Conservation (phyloP, 1,140 invertebrate species). For the Apocrypta bakeri region DNA sequence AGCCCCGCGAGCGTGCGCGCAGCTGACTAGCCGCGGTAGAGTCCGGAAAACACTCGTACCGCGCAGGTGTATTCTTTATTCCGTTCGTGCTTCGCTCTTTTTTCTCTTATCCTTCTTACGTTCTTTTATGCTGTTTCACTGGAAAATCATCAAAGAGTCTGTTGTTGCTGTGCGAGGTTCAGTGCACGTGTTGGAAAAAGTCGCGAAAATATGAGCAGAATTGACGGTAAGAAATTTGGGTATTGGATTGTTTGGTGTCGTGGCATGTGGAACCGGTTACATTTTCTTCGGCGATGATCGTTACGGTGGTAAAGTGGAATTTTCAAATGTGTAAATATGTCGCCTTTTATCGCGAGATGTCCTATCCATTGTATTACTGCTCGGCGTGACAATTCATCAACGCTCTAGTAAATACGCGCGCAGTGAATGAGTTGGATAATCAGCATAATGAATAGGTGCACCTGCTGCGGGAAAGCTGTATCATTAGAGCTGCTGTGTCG, state of each 20-base stretch:
- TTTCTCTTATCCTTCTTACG: neutral
- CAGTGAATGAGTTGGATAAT: neutral
- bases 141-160: neutral
- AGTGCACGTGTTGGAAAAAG: neutral
- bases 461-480: neutral
- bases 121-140: neutral
- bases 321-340: too few relatives aligned
- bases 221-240: constrained; percentile 7
- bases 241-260: neutral
- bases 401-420: constrained; percentile 1
- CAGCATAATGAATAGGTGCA: neutral
- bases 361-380: neutral
- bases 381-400: neutral
- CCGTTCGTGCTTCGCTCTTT: constrained; percentile 1
- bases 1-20: neutral
- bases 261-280: neutral
- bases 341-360: neutral
- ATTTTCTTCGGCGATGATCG: neutral
- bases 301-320: too few relatives aligned
- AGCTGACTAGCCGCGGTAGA: constrained; percentile 3
- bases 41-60: constrained; percentile 15
- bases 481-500: neutral
- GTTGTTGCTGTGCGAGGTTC: neutral
- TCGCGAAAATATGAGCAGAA: constrained; percentile 6
- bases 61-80: neutral